Evolutionary conservation across 2,113 vertebrate genomes (phyloP).

Genomic region (Campylorhamphus procurvoides): DNA sequence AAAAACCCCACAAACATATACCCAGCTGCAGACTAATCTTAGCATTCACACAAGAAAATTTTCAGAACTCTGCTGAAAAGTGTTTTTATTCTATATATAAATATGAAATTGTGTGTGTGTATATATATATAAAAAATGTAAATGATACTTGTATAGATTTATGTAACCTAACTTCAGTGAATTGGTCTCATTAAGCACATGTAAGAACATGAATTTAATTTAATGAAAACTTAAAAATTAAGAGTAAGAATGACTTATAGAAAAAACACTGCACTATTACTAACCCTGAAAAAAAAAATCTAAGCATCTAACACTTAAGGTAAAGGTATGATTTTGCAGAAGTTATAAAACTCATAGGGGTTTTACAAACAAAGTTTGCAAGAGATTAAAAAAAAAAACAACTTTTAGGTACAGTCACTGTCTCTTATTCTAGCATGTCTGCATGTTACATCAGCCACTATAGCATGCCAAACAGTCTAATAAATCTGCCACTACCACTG

Average conservation of each 20-base stretch:
- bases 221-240: neutral
- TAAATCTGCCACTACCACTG: neutral
- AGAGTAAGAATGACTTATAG: neutral
- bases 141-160: neutral
- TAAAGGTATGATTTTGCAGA: neutral
- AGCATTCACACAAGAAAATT: neutral
- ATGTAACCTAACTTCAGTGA: neutral
- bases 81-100: neutral
- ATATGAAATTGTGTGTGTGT: neutral
- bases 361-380: neutral
- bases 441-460: neutral
- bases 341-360: neutral
- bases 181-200: neutral
- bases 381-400: neutral
- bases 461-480: neutral
- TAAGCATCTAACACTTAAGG: neutral
- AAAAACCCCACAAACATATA: neutral
- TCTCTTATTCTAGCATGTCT: neutral
- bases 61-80: neutral
- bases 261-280: neutral
- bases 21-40: neutral
- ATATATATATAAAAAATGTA: neutral
- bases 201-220: neutral
- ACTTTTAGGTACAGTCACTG: neutral
- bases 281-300: neutral